Base-by-base conservation (phyloP, 2,797 vertebrate genomes). In the Aldrovandia affinis region DNA sequence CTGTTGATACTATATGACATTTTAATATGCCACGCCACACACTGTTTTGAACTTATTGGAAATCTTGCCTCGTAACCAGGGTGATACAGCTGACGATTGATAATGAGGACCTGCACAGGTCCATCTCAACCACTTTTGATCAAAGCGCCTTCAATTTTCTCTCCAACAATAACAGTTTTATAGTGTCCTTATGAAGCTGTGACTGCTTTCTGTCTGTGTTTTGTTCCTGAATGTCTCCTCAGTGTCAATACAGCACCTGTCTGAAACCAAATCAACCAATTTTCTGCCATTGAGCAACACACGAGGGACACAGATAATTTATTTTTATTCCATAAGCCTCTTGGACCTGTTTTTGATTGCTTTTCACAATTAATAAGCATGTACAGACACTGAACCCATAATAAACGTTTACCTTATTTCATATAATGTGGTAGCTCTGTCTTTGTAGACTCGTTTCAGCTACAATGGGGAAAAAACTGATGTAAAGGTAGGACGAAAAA, bases 41-140 rank as follows among this genome's bases (percentile, higher is more conserved):
- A 54, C 73, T 78, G 42, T 73, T 20, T 18, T 52, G 42, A 28
- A 30, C 81, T 68, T 28, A 65, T 82, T 42, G 39, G 70, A 52
- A 44, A 36, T 77, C n/a, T 20, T 59, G 82, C 73, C 42, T 59
- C 20, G 65, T 33, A 75, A 81, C 54, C 52, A 33, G 63, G 68
- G 84, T 59, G 84, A 78, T 82, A 63, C 61, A 82, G 44, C 44
- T 82, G 54, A 54, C 82, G 52, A 85, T 25, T 82, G 84, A 75
- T 42, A 61, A 85, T 78, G 59, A 81, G 79, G 65, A 12, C 78
- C 33, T 75, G 33, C 30, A 28, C 70, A 12, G 42, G 61, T 44
- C 39, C 73, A 61, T 78, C 73, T 85, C 73, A 78, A 54, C 30
- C 44, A 78, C 59, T 30, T 63, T 28, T 22, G 65, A 47, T 57